These are phyloP conservation scores for Gymnopithys bicolor DNA, from an alignment of 2,797 vertebrate species.

Conservation along the genomic window DNA sequence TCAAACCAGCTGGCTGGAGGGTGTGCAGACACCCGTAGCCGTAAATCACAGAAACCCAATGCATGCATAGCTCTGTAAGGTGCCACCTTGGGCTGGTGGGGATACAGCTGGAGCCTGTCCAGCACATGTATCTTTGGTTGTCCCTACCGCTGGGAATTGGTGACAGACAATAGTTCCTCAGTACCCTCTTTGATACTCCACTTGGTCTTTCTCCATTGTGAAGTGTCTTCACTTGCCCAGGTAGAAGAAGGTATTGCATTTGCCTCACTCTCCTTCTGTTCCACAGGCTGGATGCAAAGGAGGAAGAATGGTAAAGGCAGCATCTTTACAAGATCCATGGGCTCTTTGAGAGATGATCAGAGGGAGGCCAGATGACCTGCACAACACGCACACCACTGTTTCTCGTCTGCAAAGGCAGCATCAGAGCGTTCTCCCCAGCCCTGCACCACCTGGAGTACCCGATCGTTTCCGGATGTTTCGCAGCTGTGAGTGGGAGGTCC, in stretches of 20 bases:
- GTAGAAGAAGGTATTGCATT: neutral
- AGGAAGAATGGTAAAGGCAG: conserved; percentile 42
- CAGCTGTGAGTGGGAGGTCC: conserved; percentile 66
- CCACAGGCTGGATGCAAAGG: conserved; percentile 32
- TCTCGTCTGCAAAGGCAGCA: conserved; percentile 10
- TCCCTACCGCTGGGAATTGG: neutral
- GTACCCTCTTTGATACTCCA: neutral
- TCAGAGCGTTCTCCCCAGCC: neutral
- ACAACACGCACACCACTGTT: neutral
- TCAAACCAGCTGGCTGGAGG: neutral
- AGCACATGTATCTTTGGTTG: neutral
- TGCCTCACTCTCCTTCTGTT: conserved; percentile 37
- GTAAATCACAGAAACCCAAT: neutral
- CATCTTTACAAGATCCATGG: conserved; percentile 60
- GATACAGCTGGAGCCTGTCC: neutral
- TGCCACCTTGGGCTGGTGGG: neutral
- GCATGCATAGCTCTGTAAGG: neutral
- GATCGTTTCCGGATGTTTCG: conserved; percentile 72
- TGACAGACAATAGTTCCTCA: neutral
- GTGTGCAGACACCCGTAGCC: neutral
- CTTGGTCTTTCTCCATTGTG: neutral
- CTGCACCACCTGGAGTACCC: neutral
- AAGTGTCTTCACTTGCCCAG: neutral
- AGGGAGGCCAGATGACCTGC: conserved; percentile 65
- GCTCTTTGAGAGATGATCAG: conserved; percentile 73